A percentile compares a stretch with the other conserved stretches of the same genome.
phyloP scores from a whole-genome alignment of 2,888 invertebrate species.

The Papilio demoleus region DNA sequence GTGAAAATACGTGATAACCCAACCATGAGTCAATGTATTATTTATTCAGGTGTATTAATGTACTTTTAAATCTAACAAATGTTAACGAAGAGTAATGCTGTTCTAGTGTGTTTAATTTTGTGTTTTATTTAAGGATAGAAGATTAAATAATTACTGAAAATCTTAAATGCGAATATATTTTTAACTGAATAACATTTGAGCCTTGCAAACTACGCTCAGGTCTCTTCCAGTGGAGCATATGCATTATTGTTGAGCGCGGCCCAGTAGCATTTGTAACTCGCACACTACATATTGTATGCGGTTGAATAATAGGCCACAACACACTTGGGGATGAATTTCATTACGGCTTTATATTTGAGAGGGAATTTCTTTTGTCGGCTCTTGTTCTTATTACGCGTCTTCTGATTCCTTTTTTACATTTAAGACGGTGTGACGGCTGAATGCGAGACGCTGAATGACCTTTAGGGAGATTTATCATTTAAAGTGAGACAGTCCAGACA shows the following conservation, averaged over 20 bases:
- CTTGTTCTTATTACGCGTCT: conserved; percentile 66
- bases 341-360: conserved; percentile 75
- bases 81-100: no score
- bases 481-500: conserved; percentile 14
- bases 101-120: not conserved
- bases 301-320: conserved; percentile 78
- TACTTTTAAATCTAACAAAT: not conserved
- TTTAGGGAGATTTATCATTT: conserved; percentile 19
- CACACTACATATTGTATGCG: conserved; percentile 78
- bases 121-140: no score
- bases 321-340: conserved; percentile 81
- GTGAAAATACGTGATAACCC: conserved; percentile 17
- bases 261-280: conserved; percentile 73
- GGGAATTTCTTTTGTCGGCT: conserved; percentile 66
- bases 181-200: not conserved
- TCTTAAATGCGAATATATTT: not conserved
- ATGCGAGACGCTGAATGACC: conserved; percentile 46
- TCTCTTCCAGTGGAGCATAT: conserved; percentile 39
- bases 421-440: conserved; percentile 46
- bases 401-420: conserved; percentile 59
- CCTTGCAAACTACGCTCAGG: conserved; percentile 22
- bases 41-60: conserved; percentile 21
- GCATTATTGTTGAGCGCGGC: conserved; percentile 49
- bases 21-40: conserved; percentile 13
- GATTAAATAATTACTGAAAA: no score